Evolutionary conservation across 2,888 invertebrate genomes (phyloP), one percentile per base, ranked within the genome.

Genomic region (Osmoderma eremita): DNA sequence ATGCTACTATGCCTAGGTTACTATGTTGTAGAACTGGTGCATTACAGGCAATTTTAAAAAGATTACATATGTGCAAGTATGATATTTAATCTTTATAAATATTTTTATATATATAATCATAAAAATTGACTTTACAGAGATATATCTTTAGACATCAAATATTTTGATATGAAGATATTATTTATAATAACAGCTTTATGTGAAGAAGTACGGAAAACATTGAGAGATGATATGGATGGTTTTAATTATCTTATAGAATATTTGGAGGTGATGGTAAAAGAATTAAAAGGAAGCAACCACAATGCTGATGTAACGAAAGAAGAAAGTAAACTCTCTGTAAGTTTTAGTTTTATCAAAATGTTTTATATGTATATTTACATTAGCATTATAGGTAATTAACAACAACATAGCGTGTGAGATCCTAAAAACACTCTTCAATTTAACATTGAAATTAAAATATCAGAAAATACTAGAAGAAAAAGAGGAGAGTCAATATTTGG

Each of bases 161-260:
- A 91, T 73, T 97, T 91, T 83, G 94, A 97, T 77, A 90, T 95
- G 87, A 91, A 94, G 81, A 84, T 97, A 64, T 81, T 97, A 63
- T 97, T 97, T 81, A 86, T 98, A 61, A 84, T 96, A 63, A 95
- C 97, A 18, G 96, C 95, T 2, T 81, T 96, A 42, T 90, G 91
- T 79, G 85, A 88, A 53, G 87, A 90, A 61, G 88, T 91, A 22
- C 87, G 91, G 72, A 80, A 82, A 15, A 86, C 87, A 76, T 85
- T 93, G 0, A 88, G 87, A 72, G 85, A 87, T 75, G 88, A 92
- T 73, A 82, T 91, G 20, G 88, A 90, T 78, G 92, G 92, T 1
- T 85, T 91, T 75, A 86, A 86, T 54, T 87, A 88, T 77, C 84
- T 94, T 69, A 88, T 87, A 36, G 87, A 89, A 77, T 87, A 88